phyloP scores from a whole-genome alignment of 2,888 invertebrate genomes.

The Choreutis nemorana region DNA sequence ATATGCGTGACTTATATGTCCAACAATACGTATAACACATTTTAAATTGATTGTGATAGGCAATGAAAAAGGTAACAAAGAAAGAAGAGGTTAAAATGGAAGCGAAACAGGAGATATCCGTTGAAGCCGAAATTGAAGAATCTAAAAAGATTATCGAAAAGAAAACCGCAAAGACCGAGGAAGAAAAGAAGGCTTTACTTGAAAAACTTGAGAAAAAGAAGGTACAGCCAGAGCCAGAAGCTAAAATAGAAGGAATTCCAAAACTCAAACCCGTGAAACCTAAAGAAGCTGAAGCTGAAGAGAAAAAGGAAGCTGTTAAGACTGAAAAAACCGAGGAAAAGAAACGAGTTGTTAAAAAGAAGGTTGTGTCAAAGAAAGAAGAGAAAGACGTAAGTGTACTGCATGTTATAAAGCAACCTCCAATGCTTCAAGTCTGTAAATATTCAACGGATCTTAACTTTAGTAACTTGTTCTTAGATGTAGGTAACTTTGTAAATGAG shows the following conservation, averaged over 20 bases:
- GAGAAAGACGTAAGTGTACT: constrained; percentile 50
- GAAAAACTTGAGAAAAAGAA: constrained; percentile 62
- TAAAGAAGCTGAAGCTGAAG: constrained; percentile 53
- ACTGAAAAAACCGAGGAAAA: constrained; percentile 50
- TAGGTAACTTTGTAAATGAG: too few relatives aligned
- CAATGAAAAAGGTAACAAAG: constrained; percentile 35
- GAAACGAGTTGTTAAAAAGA: constrained; percentile 48
- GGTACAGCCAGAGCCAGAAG: constrained; percentile 51
- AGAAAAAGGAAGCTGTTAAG: constrained; percentile 51
- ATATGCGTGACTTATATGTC: not conserved
- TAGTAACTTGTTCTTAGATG: too few relatives aligned
- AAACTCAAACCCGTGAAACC: constrained; percentile 65
- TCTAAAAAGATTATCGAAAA: constrained; percentile 51
- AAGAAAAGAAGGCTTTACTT: constrained; percentile 56
- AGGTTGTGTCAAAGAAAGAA: constrained; percentile 54
- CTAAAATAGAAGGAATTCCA: constrained; percentile 69
- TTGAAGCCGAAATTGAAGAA: constrained; percentile 51
- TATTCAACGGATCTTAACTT: too few relatives aligned
- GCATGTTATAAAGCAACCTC: too few relatives aligned
- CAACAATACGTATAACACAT: constrained; percentile 1
- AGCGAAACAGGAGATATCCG: constrained; percentile 21
- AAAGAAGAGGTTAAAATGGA: constrained; percentile 39
- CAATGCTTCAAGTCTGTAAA: too few relatives aligned
- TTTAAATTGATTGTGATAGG: constrained; percentile 16
- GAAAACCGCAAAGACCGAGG: constrained; percentile 57